phyloP scores from a whole-genome alignment of 2,797 vertebrate genomes.

The Heteromormyrus szaboi region DNA sequence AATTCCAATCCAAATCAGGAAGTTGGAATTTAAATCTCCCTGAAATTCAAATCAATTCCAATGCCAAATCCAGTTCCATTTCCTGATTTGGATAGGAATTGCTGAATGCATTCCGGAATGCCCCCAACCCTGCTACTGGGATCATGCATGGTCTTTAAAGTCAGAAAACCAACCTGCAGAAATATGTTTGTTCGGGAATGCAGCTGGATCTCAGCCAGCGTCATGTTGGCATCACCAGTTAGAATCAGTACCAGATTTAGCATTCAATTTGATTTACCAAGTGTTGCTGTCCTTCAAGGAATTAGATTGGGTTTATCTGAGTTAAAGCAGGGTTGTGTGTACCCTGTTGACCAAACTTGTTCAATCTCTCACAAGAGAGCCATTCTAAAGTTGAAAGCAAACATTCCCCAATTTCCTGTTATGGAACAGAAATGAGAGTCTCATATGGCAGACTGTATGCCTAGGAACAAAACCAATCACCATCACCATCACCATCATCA shows the following conservation, averaged over 20 bases:
- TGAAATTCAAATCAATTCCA: too few species aligned
- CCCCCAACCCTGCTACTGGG: too few species aligned
- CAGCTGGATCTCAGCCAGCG: conserved; percentile 9
- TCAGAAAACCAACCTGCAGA: neutral
- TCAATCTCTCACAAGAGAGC: neutral
- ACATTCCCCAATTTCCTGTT: neutral
- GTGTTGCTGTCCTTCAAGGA: conserved; percentile 40
- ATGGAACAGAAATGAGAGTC: neutral
- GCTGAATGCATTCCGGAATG: too few species aligned
- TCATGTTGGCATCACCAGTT: conserved; percentile 23
- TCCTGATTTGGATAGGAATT: too few species aligned
- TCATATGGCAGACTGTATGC: neutral
- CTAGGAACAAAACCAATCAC: neutral
- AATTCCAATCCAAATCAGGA: too few species aligned
- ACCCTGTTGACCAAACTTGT: neutral
- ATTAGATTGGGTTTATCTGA: neutral
- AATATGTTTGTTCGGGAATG: neutral
- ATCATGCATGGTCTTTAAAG: neutral
- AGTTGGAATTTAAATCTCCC: too few species aligned
- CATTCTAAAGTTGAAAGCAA: neutral
- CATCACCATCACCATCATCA: neutral
- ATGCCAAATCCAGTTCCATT: too few species aligned
- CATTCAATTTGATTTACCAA: conserved; percentile 55
- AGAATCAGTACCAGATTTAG: conserved; percentile 43
- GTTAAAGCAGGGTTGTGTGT: neutral